Conservation (phyloP, 2,888 invertebrate genomes). For the Rhingia rostrata region DNA sequence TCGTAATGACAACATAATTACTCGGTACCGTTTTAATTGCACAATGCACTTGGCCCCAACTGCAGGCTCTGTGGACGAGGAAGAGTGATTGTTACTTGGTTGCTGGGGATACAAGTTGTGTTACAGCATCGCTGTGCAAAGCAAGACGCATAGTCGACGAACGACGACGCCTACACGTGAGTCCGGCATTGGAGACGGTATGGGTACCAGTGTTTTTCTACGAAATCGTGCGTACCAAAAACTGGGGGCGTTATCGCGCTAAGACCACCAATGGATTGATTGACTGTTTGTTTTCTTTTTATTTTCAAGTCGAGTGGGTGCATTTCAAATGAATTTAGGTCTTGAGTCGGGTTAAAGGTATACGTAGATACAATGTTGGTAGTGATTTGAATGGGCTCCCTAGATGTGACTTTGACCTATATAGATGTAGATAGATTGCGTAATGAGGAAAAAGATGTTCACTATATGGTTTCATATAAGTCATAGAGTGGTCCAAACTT, state of each 20-base stretch:
- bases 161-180: conserved; percentile 61
- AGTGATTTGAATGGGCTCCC: not conserved
- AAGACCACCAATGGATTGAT: conserved; percentile 71
- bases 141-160: conserved; percentile 34
- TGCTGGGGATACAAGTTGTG: conserved; percentile 50
- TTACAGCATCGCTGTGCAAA: conserved; percentile 23
- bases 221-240: conserved; percentile 65
- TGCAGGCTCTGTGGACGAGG: conserved; percentile 21
- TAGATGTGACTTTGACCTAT: conserved; percentile 6
- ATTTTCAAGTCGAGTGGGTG: conserved; percentile 2
- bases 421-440: not conserved
- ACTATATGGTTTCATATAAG: no score
- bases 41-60: conserved; percentile 66
- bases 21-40: conserved; percentile 74
- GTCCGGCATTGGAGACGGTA: conserved; percentile 11
- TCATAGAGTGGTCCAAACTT: no score
- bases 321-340: conserved; percentile 44
- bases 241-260: conserved; percentile 68
- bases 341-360: conserved; percentile 30
- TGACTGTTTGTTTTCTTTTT: conserved; percentile 60
- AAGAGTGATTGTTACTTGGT: conserved; percentile 65
- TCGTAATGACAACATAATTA: conserved; percentile 75
- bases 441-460: not conserved
- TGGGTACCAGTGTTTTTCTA: conserved; percentile 31
- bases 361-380: not conserved